Conservation (phyloP, 1,140 invertebrate species). For the Megalonaias nervosa region DNA sequence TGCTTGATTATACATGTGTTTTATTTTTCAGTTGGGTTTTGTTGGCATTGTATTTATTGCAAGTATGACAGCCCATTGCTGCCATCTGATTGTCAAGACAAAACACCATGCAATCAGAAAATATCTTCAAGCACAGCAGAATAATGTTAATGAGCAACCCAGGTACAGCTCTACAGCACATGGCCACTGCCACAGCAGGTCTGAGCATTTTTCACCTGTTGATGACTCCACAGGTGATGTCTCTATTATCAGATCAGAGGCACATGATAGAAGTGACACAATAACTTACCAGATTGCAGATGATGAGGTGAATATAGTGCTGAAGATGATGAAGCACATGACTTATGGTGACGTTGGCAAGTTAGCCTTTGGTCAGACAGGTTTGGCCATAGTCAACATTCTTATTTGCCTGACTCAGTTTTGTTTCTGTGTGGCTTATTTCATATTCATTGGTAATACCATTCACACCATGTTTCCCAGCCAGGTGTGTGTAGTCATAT, state of each 20-base stretch:
- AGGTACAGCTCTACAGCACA: background rate
- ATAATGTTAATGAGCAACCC: background rate
- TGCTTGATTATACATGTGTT: conserved; percentile 5
- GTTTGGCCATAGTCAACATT: conserved; percentile 59
- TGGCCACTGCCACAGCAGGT: conserved; percentile 3
- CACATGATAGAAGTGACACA: conserved; percentile 9
- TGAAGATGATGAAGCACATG: conserved; percentile 41
- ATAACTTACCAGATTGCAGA: background rate
- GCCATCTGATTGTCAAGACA: conserved; percentile 66
- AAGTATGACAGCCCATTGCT: conserved; percentile 65
- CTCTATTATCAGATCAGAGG: background rate
- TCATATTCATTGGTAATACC: conserved; percentile 69
- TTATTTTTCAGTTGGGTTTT: conserved; percentile 60
- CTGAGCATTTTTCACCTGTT: background rate
- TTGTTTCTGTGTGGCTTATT: conserved; percentile 66
- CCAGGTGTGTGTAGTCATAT: conserved; percentile 26
- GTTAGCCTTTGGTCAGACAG: conserved; percentile 53
- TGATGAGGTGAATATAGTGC: background rate
- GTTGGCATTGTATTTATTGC: conserved; percentile 59
- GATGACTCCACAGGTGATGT: background rate
- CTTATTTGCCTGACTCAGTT: conserved; percentile 66
- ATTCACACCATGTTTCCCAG: conserved; percentile 57
- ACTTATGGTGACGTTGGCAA: conserved; percentile 67
- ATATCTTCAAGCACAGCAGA: conserved; percentile 24
- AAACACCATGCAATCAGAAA: conserved; percentile 62